These are phyloP conservation scores for Smutsia temminckii DNA, from an alignment of 2,797 vertebrate species.

Conservation along the genomic window DNA sequence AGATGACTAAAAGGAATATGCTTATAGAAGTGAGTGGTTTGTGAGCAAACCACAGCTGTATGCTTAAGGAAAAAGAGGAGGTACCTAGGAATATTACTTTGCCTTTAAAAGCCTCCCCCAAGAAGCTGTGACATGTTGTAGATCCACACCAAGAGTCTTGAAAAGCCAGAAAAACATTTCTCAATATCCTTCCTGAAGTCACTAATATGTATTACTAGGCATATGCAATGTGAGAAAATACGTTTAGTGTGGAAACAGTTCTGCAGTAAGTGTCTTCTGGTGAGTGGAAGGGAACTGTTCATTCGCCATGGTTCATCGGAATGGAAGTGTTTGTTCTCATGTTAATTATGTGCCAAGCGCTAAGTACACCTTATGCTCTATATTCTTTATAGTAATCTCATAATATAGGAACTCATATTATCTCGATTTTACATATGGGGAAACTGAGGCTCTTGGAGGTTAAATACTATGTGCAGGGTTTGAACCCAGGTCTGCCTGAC, in stretches of 20 bases:
- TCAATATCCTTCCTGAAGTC: neutral
- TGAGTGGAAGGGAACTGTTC: neutral
- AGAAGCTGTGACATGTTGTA: neutral
- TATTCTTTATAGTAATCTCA: neutral
- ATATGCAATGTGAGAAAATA: neutral
- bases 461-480: neutral
- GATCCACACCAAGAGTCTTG: rapidly evolving
- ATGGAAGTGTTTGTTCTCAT: neutral
- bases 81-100: neutral
- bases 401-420: neutral
- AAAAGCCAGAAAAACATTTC: neutral
- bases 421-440: neutral
- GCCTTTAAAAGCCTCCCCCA: neutral
- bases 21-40: neutral
- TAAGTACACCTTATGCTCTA: neutral
- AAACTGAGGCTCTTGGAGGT: neutral
- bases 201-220: neutral
- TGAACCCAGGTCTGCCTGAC: neutral
- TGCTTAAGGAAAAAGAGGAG: neutral
- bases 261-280: neutral
- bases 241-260: neutral
- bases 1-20: neutral
- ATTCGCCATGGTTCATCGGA: neutral
- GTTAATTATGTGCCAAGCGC: neutral
- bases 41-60: neutral